A percentile compares a stretch with the other conserved stretches of the same genome.
Conservation (phyloP, 2,113 vertebrate genomes). For the Engystomops pustulosus region DNA sequence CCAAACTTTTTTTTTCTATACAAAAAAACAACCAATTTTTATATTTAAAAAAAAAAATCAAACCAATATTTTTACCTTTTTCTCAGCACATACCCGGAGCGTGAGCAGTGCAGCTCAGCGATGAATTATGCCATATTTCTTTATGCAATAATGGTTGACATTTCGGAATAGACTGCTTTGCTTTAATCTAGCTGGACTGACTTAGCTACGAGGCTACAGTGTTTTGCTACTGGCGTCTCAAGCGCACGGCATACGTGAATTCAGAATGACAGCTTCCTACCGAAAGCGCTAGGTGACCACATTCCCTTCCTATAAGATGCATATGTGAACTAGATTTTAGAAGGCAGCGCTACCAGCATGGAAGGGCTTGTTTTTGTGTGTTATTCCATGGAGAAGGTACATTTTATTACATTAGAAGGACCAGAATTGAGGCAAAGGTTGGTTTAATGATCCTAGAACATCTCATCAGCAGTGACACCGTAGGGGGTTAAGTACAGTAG, state of each 20-base stretch:
- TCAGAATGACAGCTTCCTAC: slow-evolving; percentile 66
- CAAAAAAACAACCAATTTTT: no score
- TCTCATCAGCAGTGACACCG: background rate
- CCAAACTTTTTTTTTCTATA: no score
- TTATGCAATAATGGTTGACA: slow-evolving; percentile 62
- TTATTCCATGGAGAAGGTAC: slow-evolving; percentile 9
- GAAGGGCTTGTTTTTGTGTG: slow-evolving; percentile 29
- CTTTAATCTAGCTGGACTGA: slow-evolving; percentile 65
- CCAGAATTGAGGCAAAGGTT: background rate
- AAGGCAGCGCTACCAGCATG: slow-evolving; percentile 67
- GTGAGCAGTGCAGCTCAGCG: background rate
- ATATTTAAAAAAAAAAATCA: no score
- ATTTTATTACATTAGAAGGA: background rate
- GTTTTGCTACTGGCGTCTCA: slow-evolving; percentile 66
- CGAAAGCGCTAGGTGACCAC: slow-evolving; percentile 65
- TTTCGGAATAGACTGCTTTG: slow-evolving; percentile 58
- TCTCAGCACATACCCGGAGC: background rate
- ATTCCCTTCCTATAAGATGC: slow-evolving; percentile 64
- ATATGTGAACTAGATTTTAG: slow-evolving; percentile 65
- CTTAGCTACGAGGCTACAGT: slow-evolving; percentile 64
- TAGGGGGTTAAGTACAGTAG: no score
- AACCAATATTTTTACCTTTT: no score
- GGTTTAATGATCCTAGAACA: background rate
- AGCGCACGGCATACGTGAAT: slow-evolving; percentile 66
- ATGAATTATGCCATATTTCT: slow-evolving; percentile 42